Evolutionary conservation across 2,113 vertebrate genomes (phyloP), one percentile per base, ranked within the genome.

Genomic region (Rhabdomys dilectus): DNA sequence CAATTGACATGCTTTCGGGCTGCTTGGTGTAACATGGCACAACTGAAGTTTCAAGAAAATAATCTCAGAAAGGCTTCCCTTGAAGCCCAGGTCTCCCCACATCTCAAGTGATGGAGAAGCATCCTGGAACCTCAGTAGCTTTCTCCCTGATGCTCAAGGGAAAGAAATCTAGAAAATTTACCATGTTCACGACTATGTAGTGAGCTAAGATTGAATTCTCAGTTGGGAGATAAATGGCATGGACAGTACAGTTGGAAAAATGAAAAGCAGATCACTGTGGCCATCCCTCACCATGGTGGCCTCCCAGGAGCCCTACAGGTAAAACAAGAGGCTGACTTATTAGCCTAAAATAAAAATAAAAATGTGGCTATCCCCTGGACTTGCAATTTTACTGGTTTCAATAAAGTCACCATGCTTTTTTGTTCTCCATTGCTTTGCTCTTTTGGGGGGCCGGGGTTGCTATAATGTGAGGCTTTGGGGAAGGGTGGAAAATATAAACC

Each of bases 61-160:
- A 88, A 10, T 45, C 88, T 53, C n/a, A 89, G 45, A 82, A 91
- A 91, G 68, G 13, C 9, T 77, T 72, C 26, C 60, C 77, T 22
- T 17, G 48, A 48, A 56, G 19, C 51, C 39, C 24, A 39, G 29
- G n/a, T 22, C 78, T 45, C 31, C 31, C 17, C 10, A 5, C 6
- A 10, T 6, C 45, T 29, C 51, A 60, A 90, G 91, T 68, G 64
- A 64, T 88, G 86, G 34, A 93, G 89, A 42, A 95, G 66, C 91
- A 88, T 96, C 78, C 81, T 93, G 84, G 92, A 94, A 53, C n/a
- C 3, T 80, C 34, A 19, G 84, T 24, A 53, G 88, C 56, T 87
- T 70, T 94, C 89, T 94, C 93, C 93, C 19, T 89, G 89, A 66
- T 51, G 60, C 51, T 94, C 81, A 68, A 48, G 68, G 34, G 88